Evolutionary conservation across 2,113 vertebrate genomes (phyloP).

Genomic region (Dendrocopos noguchii): DNA sequence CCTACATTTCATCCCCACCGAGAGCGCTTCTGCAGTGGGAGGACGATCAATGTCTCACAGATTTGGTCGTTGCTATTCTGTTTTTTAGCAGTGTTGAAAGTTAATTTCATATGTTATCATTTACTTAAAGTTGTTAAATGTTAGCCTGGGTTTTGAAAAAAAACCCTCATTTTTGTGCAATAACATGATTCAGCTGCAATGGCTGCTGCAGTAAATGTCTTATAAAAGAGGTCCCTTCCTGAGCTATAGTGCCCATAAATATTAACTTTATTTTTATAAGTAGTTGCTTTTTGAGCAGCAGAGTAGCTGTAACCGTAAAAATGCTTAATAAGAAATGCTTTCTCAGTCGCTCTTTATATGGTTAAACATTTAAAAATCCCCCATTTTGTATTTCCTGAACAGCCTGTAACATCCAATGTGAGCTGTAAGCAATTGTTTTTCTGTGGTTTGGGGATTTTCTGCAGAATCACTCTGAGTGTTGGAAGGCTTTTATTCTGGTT

Average conservation of each 20-base stretch:
- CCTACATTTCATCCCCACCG: not conserved
- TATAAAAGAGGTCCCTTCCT: conserved; percentile 8
- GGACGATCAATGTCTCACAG: not conserved
- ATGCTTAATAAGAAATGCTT: conserved; percentile 73
- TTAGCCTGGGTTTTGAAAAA: conserved; percentile 32
- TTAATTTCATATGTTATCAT: conserved; percentile 49
- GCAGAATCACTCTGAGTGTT: not conserved
- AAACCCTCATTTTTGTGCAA: not conserved
- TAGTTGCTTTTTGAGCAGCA: conserved; percentile 32
- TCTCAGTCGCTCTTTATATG: conserved; percentile 38
- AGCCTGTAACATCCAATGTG: conserved; percentile 71
- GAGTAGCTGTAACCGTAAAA: conserved; percentile 66
- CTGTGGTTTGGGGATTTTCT: conserved; percentile 41
- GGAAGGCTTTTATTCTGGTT: not conserved
- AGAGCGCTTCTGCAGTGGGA: accelerated
- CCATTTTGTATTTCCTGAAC: conserved; percentile 64
- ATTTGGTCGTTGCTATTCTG: not conserved
- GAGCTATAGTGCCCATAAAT: conserved; percentile 54
- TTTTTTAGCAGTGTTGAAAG: not conserved
- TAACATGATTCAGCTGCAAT: not conserved
- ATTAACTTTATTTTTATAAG: conserved; percentile 52
- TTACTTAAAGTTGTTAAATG: conserved; percentile 51
- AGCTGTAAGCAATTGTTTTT: conserved; percentile 70
- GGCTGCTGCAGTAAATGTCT: conserved; percentile 36
- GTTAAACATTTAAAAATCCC: conserved; percentile 70